Conservation (phyloP, 2,113 vertebrate species). For the Pogonocichla stellata region DNA sequence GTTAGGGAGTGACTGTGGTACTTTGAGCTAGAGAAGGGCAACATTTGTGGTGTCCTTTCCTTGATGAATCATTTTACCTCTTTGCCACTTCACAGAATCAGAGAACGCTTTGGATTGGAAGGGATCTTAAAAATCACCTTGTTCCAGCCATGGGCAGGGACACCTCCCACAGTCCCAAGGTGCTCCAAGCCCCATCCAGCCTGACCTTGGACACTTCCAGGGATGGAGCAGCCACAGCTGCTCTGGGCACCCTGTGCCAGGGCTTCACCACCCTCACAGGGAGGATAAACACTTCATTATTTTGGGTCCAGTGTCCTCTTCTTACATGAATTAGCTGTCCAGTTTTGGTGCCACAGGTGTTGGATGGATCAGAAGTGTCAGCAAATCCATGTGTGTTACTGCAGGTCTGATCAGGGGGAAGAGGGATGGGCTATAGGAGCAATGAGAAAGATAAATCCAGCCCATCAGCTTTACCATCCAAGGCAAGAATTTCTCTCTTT, state of each 20-base stretch:
- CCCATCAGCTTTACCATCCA: neutral
- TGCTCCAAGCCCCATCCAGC: fast-evolving
- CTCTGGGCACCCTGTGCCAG: neutral
- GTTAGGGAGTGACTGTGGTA: neutral
- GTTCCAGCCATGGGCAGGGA: neutral
- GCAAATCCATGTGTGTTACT: neutral
- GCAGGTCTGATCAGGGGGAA: neutral
- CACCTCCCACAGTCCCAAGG: fast-evolving
- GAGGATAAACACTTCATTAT: neutral
- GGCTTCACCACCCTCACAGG: neutral
- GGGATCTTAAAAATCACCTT: neutral
- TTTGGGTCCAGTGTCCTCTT: neutral
- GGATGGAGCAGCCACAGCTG: neutral
- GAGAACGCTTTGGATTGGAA: neutral
- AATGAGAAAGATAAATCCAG: neutral
- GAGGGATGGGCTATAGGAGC: neutral
- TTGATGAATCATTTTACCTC: neutral
- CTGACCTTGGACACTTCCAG: neutral
- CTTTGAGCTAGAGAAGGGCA: neutral
- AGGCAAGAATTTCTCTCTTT: neutral
- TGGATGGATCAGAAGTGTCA: neutral
- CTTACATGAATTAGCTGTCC: neutral
- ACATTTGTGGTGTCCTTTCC: neutral
- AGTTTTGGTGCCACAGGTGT: neutral
- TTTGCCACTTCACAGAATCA: neutral